Base-by-base conservation (phyloP, 2,113 vertebrate species). In the Xenopus laevis region DNA sequence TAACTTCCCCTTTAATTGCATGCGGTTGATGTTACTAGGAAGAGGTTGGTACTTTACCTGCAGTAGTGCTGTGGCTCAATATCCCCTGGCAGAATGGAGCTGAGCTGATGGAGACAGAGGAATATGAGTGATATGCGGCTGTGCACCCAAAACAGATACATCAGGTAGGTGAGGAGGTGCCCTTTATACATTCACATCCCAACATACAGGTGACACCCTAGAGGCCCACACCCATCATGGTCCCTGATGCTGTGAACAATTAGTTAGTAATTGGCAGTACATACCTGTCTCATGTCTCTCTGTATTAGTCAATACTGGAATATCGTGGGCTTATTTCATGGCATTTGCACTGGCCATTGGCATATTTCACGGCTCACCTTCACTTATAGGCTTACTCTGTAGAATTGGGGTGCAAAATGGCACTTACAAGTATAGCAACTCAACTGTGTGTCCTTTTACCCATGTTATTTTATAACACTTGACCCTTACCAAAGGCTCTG, bases 201-300 rank as follows among this genome's bases (percentile, higher is more conserved):
- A 11, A 13, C 17, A 44, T 18, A 15, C 27, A 45, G 61, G 71
- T 72, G 71, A 65, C 71, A 57, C 71, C 61, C 71, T 23, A 13
- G n/a, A 57, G 4, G 8, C 57, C 71, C 27, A n/a, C 61, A 65
- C 71, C 61, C 61, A 47, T 1, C 16, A 20, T 20, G 30, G 71
- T 40, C 62, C 71, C 15, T n/a, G 18, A 5, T 55, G 0, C 7
- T 52, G 12, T 45, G 18, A 65, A 18, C 63, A 21, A 72, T 72
- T 15, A 62, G 11, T 0, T 62, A 10, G 52, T 1, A 6, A 5
- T 8, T n/a, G 13, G 4, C 52, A 5, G 52, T 10, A n/a, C 52
- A 4, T 55, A 4, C 13, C 4, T 16, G 4, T 10, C 52, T 55
- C 50, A 53, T 17, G 12, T 13, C 50, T 13, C 17, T 3, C 52